These are phyloP conservation scores for Choreutis nemorana DNA, from an alignment of 2,888 invertebrate species.

Conservation along the genomic window DNA sequence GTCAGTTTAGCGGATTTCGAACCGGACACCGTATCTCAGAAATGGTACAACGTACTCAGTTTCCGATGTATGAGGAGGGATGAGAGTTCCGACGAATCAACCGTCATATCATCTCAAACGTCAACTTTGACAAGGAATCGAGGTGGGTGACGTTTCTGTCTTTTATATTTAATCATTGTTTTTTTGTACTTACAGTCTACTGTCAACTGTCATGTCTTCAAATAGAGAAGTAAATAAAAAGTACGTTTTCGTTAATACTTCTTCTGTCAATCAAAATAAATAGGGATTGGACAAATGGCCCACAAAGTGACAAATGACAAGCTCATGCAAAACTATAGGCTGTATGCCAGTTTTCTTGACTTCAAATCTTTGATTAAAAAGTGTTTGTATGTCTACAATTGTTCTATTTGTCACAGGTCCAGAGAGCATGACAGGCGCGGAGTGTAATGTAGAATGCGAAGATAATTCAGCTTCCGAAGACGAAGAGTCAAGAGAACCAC, in stretches of 20 bases:
- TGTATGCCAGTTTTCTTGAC: too few relatives aligned
- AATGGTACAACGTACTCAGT: constrained; percentile 96
- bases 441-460: constrained; percentile 59
- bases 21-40: constrained; percentile 78
- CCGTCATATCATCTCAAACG: constrained; percentile 95
- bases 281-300: too few relatives aligned
- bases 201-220: neutral
- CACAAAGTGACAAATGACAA: too few relatives aligned
- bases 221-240: neutral
- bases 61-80: constrained; percentile 69
- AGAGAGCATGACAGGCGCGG: constrained; percentile 63
- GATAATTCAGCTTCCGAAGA: constrained; percentile 70
- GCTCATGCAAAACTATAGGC: too few relatives aligned
- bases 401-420: constrained; percentile 39
- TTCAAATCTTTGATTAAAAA: neutral
- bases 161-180: constrained; percentile 5
- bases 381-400: too few relatives aligned
- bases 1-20: constrained; percentile 95
- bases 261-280: too few relatives aligned
- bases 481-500: constrained; percentile 60
- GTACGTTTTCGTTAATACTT: too few relatives aligned
- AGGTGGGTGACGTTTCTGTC: constrained; percentile 38
- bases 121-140: constrained; percentile 94
- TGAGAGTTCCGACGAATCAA: constrained; percentile 96
- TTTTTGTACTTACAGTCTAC: neutral